Evolutionary conservation across 2,888 invertebrate genomes (phyloP).

Genomic region (Hirudinaria manillensis): DNA sequence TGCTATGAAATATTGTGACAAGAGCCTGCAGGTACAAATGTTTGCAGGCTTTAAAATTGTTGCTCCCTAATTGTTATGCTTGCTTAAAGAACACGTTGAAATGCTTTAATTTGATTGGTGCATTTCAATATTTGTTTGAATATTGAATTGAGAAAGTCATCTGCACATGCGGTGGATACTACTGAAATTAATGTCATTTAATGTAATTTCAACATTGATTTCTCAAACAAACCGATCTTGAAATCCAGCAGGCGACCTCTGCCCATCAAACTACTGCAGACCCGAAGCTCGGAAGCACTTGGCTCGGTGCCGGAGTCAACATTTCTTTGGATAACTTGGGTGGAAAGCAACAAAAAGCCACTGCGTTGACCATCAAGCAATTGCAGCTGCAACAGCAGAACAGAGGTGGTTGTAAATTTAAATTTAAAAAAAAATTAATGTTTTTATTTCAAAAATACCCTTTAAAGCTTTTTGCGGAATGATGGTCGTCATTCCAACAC

Average conservation of each 20-base stretch:
- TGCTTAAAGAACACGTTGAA: no score
- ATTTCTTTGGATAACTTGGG: conserved; percentile 79
- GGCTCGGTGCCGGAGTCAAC: conserved; percentile 64
- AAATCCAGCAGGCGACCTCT: no score
- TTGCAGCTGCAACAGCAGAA: conserved; percentile 51
- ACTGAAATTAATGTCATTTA: not conserved
- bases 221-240: not conserved
- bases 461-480: no score
- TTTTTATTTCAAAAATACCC: no score
- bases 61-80: not conserved
- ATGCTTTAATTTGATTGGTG: no score
- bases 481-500: no score
- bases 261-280: not conserved
- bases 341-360: conserved; percentile 48
- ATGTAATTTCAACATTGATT: not conserved
- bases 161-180: not conserved
- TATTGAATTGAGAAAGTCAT: not conserved
- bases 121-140: no score
- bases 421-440: not conserved
- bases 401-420: conserved; percentile 14
- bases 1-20: not conserved
- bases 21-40: not conserved
- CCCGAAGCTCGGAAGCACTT: conserved; percentile 40
- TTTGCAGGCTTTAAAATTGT: not conserved
- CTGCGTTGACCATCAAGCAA: conserved; percentile 79